A percentile compares a stretch with the other conserved stretches of the same genome.
Conservation (phyloP, 2,888 invertebrate species). For the Lissocephala sabroskyi region DNA sequence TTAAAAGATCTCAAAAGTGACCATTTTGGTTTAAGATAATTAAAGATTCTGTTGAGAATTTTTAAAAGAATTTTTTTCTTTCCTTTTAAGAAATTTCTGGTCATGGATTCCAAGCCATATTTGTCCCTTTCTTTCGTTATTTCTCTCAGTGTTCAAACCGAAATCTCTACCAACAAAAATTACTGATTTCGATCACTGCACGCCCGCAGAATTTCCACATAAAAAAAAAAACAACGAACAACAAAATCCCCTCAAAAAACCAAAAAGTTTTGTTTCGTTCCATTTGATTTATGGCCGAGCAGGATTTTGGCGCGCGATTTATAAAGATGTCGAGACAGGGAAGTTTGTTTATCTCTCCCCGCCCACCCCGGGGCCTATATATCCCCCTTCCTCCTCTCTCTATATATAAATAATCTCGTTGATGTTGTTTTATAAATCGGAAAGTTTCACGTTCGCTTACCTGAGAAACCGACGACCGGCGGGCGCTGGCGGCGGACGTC, state of each 20-base stretch:
- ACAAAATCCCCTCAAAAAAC: conserved; percentile 13
- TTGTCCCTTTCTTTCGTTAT: too few species aligned
- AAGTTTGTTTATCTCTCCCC: conserved; percentile 13
- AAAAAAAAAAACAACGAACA: conserved; percentile 15
- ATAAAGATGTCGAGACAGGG: conserved; percentile 59
- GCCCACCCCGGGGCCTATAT: too few species aligned
- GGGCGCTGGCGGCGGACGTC: neutral
- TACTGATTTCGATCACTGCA: conserved; percentile 45
- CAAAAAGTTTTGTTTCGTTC: conserved; percentile 12
- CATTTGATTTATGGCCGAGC: conserved; percentile 53
- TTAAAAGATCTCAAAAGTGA: too few species aligned
- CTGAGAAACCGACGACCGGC: conserved; percentile 26
- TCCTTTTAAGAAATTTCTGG: neutral
- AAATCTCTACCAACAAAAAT: too few species aligned
- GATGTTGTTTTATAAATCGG: conserved; percentile 15
- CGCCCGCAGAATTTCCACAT: conserved; percentile 54
- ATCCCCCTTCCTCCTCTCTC: too few species aligned
- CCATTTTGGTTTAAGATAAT: too few species aligned
- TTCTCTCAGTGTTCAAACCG: conserved; percentile 28
- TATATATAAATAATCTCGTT: conserved; percentile 2
- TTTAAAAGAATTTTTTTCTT: too few species aligned
- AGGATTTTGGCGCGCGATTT: conserved; percentile 46
- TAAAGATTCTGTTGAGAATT: too few species aligned
- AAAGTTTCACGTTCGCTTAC: conserved; percentile 43
- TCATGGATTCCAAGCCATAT: conserved; percentile 10